These are phyloP conservation scores for Halesus radiatus DNA, from an alignment of 1,140 invertebrate species.

Conservation along the genomic window DNA sequence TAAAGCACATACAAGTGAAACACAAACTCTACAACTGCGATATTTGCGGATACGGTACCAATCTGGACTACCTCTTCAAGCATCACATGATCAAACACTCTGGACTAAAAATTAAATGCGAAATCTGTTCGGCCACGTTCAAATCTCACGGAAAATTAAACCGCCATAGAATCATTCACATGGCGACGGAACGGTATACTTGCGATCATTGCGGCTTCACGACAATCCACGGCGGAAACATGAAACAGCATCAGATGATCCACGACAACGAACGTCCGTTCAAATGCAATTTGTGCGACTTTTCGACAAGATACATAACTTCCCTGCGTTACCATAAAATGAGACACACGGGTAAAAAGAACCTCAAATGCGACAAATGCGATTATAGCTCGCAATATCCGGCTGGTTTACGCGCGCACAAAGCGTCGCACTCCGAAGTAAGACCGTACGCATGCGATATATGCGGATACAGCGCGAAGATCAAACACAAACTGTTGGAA, in stretches of 20 bases:
- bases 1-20: not conserved
- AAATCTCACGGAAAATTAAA: not conserved
- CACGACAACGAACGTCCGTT: not conserved
- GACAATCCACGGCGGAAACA: slow-evolving; percentile 1
- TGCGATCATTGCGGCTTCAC: not conserved
- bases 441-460: not conserved
- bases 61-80: not conserved
- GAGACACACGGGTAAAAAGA: slow-evolving; percentile 11
- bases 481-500: too few relatives aligned
- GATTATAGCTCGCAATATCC: not conserved
- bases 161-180: not conserved
- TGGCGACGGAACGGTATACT: not conserved
- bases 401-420: not conserved
- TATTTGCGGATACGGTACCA: not conserved
- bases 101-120: not conserved
- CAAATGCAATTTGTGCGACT: slow-evolving; percentile 6
- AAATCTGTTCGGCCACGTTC: not conserved
- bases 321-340: not conserved
- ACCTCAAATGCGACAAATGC: not conserved
- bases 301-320: not conserved
- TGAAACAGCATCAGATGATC: not conserved
- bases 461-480: too few relatives aligned
- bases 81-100: not conserved
- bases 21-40: not conserved
- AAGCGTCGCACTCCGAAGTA: not conserved